A percentile compares a stretch with the other conserved stretches of the same genome.
Evolutionary conservation across 2,888 invertebrate species (phyloP).

Genomic region (Xestia xanthographa): DNA sequence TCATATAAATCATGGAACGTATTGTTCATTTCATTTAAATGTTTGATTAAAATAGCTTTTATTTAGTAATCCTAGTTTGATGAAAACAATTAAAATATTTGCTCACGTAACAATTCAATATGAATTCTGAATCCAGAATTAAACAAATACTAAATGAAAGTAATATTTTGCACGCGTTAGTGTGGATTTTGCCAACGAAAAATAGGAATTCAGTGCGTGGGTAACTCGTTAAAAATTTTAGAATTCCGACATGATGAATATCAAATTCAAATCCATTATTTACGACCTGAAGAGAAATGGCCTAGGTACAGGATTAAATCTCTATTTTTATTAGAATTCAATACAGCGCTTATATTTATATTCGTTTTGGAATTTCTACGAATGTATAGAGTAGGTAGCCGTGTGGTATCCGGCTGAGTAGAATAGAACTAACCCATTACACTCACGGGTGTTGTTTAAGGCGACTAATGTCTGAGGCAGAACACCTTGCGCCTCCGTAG

Average conservation of each 20-base stretch:
- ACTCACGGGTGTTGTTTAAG: too few relatives aligned
- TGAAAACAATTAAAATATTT: conserved; percentile 30
- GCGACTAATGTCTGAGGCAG: too few relatives aligned
- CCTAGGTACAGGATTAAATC: background rate
- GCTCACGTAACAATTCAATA: conserved; percentile 24
- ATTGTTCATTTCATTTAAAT: conserved; percentile 16
- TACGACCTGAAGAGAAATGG: conserved; percentile 7
- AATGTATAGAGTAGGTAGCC: too few relatives aligned
- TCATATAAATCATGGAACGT: background rate
- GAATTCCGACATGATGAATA: conserved; percentile 35
- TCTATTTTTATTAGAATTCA: conserved; percentile 22
- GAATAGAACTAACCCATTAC: too few relatives aligned
- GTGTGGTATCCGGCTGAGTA: too few relatives aligned
- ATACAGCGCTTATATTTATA: background rate
- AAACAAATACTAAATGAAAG: conserved; percentile 41
- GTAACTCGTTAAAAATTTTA: conserved; percentile 48
- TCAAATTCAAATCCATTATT: conserved; percentile 50
- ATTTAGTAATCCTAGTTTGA: conserved; percentile 28
- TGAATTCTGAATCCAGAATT: conserved; percentile 30
- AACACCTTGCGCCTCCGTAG: too few relatives aligned
- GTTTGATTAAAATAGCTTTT: conserved; percentile 5
- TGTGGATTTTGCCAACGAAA: conserved; percentile 40
- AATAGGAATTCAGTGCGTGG: conserved; percentile 36
- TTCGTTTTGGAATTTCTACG: background rate
- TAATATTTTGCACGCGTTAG: conserved; percentile 43